Evolutionary conservation across 2,888 invertebrate species (phyloP), one percentile per base, ranked within the genome.

Genomic region (Syrphus vitripennis): DNA sequence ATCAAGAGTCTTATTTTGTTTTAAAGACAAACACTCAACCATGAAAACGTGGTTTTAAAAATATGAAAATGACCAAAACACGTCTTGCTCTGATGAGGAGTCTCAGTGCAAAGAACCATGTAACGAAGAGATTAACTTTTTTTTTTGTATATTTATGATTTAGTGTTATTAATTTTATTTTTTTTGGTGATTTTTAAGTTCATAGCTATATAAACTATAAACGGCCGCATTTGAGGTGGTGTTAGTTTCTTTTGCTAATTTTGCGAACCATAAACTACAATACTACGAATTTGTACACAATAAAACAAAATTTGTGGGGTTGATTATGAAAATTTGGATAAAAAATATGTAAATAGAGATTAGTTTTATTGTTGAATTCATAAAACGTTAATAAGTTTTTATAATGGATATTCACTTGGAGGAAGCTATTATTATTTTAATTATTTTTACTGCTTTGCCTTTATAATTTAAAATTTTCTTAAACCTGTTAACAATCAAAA

Each of bases 41-140:
- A 83, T 79, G 79, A 83, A 83, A 83, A 83, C 50, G n/a, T 83
- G 50, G 72, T 53, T 74, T 83, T 70, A 34, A 21, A 83, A 79
- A 79, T 45, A 31, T 37, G 19, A 16, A 45, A 24, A 50, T 29
- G 3, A 61, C 7, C 19, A 19, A 65, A 34, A 40, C 24, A 24
- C 26, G 61, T 40, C 55, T 61, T 37, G 40, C 12, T 19, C 34
- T 19, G 63, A 19, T 24, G 53, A 26, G 16, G 57, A 37, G 29
- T 34, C 14, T 65, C 50, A 53, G 63, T 21, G 31, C 29, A 29
- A 24, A 31, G 24, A 59, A 69, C 42, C 40, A 53, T 24, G 24
- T 37, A 55, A 31, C 50, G 37, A 55, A 42, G 12, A 75, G 55
- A 63, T 75, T 48, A 45, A 70, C n/a, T 34, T 14, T 16, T 31